Conservation (phyloP, 2,797 vertebrate species). For the Zonotrichia albicollis region DNA sequence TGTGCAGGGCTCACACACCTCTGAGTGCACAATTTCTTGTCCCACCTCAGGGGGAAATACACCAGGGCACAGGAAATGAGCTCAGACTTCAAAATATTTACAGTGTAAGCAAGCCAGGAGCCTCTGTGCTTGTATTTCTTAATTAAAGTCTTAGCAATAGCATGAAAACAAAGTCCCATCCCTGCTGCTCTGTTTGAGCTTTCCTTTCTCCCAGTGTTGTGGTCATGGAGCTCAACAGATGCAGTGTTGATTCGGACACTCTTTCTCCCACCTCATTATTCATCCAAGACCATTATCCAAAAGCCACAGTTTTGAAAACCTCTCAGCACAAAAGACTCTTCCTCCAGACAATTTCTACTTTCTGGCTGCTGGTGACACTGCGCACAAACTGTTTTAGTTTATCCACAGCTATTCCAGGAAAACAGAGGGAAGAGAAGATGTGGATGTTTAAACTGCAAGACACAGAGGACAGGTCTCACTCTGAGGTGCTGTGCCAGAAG, state of each 20-base stretch:
- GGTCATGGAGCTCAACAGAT: not conserved
- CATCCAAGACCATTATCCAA: not conserved
- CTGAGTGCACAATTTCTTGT: not conserved
- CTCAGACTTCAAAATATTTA: conserved; percentile 43
- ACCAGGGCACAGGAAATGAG: conserved; percentile 28
- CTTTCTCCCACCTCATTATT: not conserved
- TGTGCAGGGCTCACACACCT: not conserved
- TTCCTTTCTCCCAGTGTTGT: not conserved
- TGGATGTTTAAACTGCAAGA: not conserved
- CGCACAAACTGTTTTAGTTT: not conserved
- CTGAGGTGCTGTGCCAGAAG: conserved; percentile 10
- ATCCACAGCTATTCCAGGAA: not conserved
- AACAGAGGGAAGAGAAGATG: not conserved
- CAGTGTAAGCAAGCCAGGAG: not conserved
- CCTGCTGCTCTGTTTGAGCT: not conserved
- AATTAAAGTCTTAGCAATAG: not conserved
- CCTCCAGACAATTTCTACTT: not conserved
- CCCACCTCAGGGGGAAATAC: not conserved
- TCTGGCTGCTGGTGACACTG: not conserved
- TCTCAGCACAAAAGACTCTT: not conserved
- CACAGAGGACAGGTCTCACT: conserved; percentile 11
- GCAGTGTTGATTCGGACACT: not conserved
- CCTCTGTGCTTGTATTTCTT: not conserved
- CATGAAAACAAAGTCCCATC: not conserved
- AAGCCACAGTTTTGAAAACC: not conserved